These are phyloP conservation scores for Chelidonichthys spinosus DNA, from an alignment of 2,797 vertebrate species.

Conservation along the genomic window DNA sequence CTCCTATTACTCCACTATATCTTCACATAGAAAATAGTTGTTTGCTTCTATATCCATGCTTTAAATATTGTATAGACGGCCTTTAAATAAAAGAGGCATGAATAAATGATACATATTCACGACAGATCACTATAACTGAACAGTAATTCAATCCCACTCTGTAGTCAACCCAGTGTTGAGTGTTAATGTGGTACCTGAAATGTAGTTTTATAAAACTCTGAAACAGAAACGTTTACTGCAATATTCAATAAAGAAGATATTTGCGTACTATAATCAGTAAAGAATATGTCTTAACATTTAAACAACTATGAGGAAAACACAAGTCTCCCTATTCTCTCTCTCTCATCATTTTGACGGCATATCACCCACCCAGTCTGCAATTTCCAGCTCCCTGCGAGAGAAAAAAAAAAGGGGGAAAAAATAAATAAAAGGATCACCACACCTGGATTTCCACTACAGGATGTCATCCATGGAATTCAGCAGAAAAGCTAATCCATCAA, in stretches of 20 bases:
- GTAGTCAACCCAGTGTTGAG: neutral
- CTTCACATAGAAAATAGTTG: too few species aligned
- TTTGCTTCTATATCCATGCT: too few species aligned
- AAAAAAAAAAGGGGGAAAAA: slow-evolving; percentile 1
- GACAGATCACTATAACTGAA: neutral
- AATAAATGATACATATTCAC: neutral
- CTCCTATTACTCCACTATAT: too few species aligned
- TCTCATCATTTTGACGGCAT: slow-evolving; percentile 39
- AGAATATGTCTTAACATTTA: neutral
- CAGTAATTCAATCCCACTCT: neutral
- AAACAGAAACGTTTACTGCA: neutral
- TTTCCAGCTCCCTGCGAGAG: slow-evolving; percentile 34
- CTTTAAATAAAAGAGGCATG: slow-evolving; percentile 1
- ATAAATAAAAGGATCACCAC: slow-evolving; percentile 64
- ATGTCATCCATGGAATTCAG: slow-evolving; percentile 79
- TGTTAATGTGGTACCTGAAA: neutral
- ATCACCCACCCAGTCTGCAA: slow-evolving; percentile 51
- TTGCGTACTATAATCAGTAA: neutral
- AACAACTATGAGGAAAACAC: slow-evolving; percentile 25
- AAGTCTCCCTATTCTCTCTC: slow-evolving; percentile 1
- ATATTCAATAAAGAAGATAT: slow-evolving; percentile 2
- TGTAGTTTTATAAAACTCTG: slow-evolving; percentile 9
- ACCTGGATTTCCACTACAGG: slow-evolving; percentile 77
- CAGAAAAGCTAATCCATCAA: slow-evolving; percentile 81
- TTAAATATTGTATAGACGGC: too few species aligned